phyloP scores from a whole-genome alignment of 2,888 invertebrate genomes.

The Adineta ricciae region DNA sequence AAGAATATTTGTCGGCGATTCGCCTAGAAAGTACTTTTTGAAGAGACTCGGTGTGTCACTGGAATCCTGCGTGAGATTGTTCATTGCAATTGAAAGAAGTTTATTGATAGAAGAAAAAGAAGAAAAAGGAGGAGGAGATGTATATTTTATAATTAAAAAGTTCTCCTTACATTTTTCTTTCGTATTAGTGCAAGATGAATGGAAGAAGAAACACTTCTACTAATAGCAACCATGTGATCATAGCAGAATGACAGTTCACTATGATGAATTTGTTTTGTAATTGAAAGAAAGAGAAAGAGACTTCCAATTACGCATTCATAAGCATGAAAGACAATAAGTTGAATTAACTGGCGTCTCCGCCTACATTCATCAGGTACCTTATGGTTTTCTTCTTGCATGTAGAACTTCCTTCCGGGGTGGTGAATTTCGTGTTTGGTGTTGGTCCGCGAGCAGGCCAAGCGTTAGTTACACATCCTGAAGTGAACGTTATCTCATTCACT shows the following conservation, averaged over 20 bases:
- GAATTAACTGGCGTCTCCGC: no score
- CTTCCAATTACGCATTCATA: no score
- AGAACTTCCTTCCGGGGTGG: slow-evolving; percentile 54
- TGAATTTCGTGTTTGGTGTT: slow-evolving; percentile 55
- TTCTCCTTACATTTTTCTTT: not conserved
- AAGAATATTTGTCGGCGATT: not conserved
- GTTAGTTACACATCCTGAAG: slow-evolving; percentile 52
- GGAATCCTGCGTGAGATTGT: no score
- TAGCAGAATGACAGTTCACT: not conserved
- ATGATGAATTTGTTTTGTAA: not conserved
- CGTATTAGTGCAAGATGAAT: not conserved
- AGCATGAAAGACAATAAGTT: no score
- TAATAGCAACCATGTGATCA: not conserved
- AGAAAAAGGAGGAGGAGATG: no score
- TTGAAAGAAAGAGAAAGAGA: no score
- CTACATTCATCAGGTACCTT: no score
- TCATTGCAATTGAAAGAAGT: no score
- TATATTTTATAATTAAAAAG: no score
- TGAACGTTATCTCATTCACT: slow-evolving; percentile 54
- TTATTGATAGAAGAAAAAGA: no score
- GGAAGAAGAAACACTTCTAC: not conserved
- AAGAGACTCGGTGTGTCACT: not conserved
- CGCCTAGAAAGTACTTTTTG: not conserved
- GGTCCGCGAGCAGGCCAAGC: slow-evolving; percentile 53
- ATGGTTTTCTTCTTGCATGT: slow-evolving; percentile 33